phyloP scores from a whole-genome alignment of 2,888 invertebrate species.

The Drosophila cognata region DNA sequence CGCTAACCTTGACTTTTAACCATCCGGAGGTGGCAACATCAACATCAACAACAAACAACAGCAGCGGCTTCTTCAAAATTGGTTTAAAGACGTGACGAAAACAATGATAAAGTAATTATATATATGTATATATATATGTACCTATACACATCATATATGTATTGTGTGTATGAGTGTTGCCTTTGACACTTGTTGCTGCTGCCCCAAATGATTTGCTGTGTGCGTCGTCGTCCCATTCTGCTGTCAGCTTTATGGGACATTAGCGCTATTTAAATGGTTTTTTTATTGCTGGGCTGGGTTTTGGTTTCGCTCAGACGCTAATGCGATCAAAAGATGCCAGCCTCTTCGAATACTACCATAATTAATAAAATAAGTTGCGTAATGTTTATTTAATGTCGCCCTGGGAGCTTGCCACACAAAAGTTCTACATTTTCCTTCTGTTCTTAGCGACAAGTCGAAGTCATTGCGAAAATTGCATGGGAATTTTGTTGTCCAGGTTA shows the following conservation, averaged over 20 bases:
- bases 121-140: not conserved
- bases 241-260: slow-evolving; percentile 41
- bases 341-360: slow-evolving; percentile 12
- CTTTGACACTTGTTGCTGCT: slow-evolving; percentile 45
- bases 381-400: slow-evolving; percentile 57
- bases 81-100: slow-evolving; percentile 68
- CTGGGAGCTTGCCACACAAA: not conserved
- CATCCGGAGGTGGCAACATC: slow-evolving; percentile 31
- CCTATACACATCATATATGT: not conserved
- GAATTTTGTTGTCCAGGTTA: not conserved
- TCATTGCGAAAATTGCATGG: not conserved
- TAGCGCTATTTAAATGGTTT: slow-evolving; percentile 31
- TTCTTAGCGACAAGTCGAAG: not conserved
- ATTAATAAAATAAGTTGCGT: slow-evolving; percentile 51
- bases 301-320: slow-evolving; percentile 12
- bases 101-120: slow-evolving; percentile 72
- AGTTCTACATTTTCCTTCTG: not conserved
- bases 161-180: slow-evolving; percentile 1
- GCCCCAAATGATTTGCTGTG: slow-evolving; percentile 20
- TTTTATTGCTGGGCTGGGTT: slow-evolving; percentile 22
- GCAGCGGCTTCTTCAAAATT: slow-evolving; percentile 50
- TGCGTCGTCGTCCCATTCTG: slow-evolving; percentile 35
- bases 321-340: slow-evolving; percentile 2
- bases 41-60: slow-evolving; percentile 13
- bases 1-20: slow-evolving; percentile 74